A percentile compares a stretch with the other conserved stretches of the same genome.
phyloP scores from a whole-genome alignment of 2,797 vertebrate species.

The Lacerta viridis region DNA sequence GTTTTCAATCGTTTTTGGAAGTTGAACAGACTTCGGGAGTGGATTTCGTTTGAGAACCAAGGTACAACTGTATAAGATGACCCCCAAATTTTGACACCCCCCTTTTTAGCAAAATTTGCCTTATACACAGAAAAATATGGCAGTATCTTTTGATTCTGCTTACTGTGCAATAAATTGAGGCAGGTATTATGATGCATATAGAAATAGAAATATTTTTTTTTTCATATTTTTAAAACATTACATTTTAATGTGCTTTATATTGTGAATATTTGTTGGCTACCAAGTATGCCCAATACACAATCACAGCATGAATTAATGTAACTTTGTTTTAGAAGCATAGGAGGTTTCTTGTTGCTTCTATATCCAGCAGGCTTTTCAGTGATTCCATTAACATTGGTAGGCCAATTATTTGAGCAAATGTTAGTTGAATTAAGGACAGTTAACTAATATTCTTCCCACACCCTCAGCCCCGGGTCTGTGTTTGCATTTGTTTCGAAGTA shows the following conservation, averaged over 20 bases:
- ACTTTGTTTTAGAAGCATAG: background rate
- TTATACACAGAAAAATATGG: no score
- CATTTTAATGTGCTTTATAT: background rate
- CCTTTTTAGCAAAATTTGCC: no score
- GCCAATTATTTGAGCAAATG: fast-evolving
- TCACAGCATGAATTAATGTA: background rate
- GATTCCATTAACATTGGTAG: fast-evolving
- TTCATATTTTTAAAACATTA: background rate
- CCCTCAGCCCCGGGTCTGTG: background rate
- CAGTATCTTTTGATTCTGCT: background rate
- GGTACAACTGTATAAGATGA: no score
- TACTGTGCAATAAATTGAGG: background rate
- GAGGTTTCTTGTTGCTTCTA: background rate
- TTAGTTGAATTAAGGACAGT: background rate
- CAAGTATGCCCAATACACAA: background rate
- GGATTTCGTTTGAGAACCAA: no score
- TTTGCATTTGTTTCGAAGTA: background rate
- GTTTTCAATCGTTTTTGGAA: no score
- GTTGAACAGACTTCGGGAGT: no score
- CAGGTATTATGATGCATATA: no score
- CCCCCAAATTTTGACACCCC: no score
- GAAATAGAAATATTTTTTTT: no score
- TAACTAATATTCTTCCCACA: fast-evolving
- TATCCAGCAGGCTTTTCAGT: background rate
- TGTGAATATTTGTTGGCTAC: background rate